phyloP scores from a whole-genome alignment of 2,888 invertebrate genomes.

The Eupithecia dodoneata region DNA sequence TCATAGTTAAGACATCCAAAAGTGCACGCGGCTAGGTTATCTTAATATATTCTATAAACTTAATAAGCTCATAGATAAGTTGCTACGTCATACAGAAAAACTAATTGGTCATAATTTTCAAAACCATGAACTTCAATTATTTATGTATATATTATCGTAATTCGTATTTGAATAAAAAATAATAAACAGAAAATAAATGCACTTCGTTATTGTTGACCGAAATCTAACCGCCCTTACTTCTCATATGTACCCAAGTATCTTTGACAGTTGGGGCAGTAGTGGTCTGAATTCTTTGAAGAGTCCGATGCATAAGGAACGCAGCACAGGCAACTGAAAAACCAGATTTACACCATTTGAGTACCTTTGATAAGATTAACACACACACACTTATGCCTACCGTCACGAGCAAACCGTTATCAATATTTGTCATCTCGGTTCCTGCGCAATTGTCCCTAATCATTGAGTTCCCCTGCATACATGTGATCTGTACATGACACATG shows the following conservation, averaged over 20 bases:
- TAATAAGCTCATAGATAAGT: background rate
- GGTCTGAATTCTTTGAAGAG: slow-evolving; percentile 69
- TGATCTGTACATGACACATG: too few relatives aligned
- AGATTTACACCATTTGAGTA: background rate
- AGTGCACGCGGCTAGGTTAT: background rate
- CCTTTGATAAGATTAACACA: background rate
- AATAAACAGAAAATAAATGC: slow-evolving; percentile 11
- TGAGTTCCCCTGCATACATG: too few relatives aligned
- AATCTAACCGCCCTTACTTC: slow-evolving; percentile 46
- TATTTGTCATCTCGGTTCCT: background rate
- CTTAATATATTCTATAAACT: background rate
- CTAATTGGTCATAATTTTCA: background rate
- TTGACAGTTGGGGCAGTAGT: slow-evolving; percentile 72
- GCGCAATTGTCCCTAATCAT: background rate
- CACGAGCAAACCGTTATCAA: background rate
- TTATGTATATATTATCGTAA: background rate
- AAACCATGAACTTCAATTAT: background rate
- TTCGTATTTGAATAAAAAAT: background rate
- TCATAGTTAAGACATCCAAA: background rate
- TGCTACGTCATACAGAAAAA: background rate
- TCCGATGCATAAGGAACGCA: slow-evolving; percentile 66
- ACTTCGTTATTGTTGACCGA: background rate
- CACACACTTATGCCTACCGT: background rate
- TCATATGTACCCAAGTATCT: slow-evolving; percentile 69
- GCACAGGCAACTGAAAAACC: slow-evolving; percentile 63